Conservation (phyloP, 1,140 invertebrate species). For the Lordiphosa collinella region DNA sequence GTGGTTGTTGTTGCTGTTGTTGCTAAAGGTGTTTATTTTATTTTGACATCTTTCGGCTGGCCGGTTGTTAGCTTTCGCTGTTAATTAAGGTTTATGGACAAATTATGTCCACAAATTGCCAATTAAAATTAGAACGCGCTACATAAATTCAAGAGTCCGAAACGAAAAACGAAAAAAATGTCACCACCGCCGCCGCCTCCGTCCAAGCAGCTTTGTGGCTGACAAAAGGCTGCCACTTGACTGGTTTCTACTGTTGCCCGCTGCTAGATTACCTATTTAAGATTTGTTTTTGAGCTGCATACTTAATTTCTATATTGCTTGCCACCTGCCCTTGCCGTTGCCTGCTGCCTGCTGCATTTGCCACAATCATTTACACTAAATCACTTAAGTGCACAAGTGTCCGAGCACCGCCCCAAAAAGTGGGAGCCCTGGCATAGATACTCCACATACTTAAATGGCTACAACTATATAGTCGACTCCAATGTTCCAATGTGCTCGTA, state of each 20-base stretch:
- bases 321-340: conserved; percentile 1
- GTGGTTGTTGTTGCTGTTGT: conserved; percentile 16
- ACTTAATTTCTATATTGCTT: conserved; percentile 24
- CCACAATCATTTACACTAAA: conserved; percentile 76
- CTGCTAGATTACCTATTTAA: too few species aligned
- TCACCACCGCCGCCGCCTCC: not conserved
- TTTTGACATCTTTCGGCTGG: conserved; percentile 68
- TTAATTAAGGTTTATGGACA: conserved; percentile 77
- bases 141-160: conserved; percentile 67
- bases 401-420: conserved; percentile 40
- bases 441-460: conserved; percentile 1
- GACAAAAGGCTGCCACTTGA: conserved; percentile 64
- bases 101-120: conserved; percentile 77
- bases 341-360: conserved; percentile 24
- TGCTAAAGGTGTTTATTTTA: conserved; percentile 69
- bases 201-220: conserved; percentile 19
- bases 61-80: conserved; percentile 65
- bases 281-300: not conserved
- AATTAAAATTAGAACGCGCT: conserved; percentile 76
- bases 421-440: not conserved
- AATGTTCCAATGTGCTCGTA: conserved; percentile 26
- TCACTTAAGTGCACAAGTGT: conserved; percentile 74
- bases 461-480: not conserved
- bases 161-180: conserved; percentile 17
- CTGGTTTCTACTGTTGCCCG: conserved; percentile 50